Percentiles rank a stretch among this genome's conserved stretches.
Conservation (phyloP, 2,797 vertebrate genomes). For the Tragelaphus oryx region DNA sequence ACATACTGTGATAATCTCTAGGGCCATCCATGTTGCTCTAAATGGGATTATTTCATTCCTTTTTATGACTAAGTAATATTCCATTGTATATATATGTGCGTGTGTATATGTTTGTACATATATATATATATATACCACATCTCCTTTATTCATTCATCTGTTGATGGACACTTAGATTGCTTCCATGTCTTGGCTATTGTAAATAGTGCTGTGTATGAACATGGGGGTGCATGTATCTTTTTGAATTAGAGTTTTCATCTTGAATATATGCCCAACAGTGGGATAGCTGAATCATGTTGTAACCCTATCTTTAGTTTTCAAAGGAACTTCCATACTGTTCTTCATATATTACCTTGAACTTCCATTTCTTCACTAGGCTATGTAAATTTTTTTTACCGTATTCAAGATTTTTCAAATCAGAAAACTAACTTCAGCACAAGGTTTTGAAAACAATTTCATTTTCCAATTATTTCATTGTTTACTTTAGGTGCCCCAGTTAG, state of each 20-base stretch:
- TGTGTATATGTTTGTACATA: neutral
- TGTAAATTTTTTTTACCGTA: neutral
- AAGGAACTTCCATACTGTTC: neutral
- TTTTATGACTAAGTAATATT: neutral
- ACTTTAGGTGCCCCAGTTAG: neutral
- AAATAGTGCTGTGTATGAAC: neutral
- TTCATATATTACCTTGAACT: neutral
- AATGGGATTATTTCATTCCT: neutral
- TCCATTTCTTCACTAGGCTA: neutral
- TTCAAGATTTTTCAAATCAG: neutral
- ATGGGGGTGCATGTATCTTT: neutral
- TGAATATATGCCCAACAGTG: neutral
- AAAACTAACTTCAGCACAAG: neutral
- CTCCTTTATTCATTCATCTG: neutral
- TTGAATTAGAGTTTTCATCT: neutral
- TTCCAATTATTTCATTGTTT: neutral
- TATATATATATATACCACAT: fast-evolving
- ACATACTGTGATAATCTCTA: neutral
- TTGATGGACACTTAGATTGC: neutral
- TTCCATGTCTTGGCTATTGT: neutral
- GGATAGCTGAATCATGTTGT: neutral
- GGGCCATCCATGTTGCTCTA: neutral
- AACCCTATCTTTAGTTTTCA: neutral
- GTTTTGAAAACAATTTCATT: neutral
- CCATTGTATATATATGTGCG: neutral